phyloP scores from a whole-genome alignment of 2,797 vertebrate species.

The Crax fasciolata region DNA sequence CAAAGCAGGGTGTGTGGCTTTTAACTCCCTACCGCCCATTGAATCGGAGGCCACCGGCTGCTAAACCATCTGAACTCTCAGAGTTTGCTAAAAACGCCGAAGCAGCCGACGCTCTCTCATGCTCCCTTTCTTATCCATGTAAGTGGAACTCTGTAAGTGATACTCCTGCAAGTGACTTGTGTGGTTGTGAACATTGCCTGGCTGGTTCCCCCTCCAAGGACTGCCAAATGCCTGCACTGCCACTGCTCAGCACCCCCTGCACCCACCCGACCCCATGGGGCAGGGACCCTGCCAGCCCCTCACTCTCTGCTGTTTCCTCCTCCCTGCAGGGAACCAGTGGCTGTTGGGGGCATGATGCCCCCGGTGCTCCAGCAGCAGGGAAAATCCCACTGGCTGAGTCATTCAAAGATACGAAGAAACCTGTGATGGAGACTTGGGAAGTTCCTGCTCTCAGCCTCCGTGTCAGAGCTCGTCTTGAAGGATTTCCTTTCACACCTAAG shows the following conservation, averaged over 20 bases:
- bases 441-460: neutral
- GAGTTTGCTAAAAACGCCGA: neutral
- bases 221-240: neutral
- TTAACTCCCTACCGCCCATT: neutral
- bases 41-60: neutral
- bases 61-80: slow-evolving; percentile 3
- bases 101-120: neutral
- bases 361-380: neutral
- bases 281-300: neutral
- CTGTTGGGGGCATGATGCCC: too few species aligned
- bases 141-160: neutral
- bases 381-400: neutral
- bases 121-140: neutral
- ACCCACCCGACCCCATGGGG: too few species aligned
- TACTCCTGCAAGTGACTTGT: neutral
- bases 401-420: neutral
- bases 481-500: slow-evolving; percentile 36
- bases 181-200: neutral
- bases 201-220: neutral
- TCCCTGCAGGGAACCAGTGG: neutral
- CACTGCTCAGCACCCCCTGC: neutral
- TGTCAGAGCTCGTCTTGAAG: slow-evolving; percentile 10
- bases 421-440: neutral
- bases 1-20: slow-evolving; percentile 8
- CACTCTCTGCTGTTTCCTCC: neutral